Base-by-base conservation (phyloP, 1,140 invertebrate genomes). In the Sinella curviseta region DNA sequence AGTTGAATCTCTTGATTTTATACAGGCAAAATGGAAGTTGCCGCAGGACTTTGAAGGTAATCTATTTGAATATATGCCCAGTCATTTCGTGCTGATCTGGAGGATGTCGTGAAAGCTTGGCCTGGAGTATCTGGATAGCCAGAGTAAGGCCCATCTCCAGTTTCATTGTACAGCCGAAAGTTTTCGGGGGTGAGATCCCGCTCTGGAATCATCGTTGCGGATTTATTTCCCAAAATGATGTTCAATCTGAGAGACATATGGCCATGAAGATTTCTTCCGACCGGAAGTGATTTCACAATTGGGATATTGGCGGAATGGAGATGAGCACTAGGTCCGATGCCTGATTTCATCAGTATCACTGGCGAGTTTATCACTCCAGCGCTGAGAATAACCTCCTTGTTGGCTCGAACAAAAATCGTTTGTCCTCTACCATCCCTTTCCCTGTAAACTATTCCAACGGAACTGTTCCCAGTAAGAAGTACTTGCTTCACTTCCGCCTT, bases 261-360 rank as follows among this genome's bases (percentile, higher is more conserved):
- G 54, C 70, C 74, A 33, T 70, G 57, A 14, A 80, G 31, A 16
- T 70, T 35, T 20, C 36, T 33, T 0, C 73, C 78, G 16, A 75
- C 78, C 48, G 74, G 78, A 24, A 80, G 57, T 16, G 34, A 28
- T 48, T 33, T 80, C 54, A 24, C 2, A 30, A 70, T 35, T 26
- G 20, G 33, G 34, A 76, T 74, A 20, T 20, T 20, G 39, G 20
- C 39, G 8, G 8, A 20, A 12, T 48, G 8, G 20, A 48, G 39
- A 48, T 48, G 39, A 12, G 8, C 39, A 12, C 20, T 48, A 20
- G 39, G 39, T 48, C 39, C 39, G 39, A 48, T 8, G 39, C 39
- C 39, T 48, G 39, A 48, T 8, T 20, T 8, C 8, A 48, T 8
- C 39, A 48, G 20, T 12, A 48, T 20, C 8, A 20, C 39, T 12